phyloP scores from a whole-genome alignment of 2,888 invertebrate species.

The Poecilobothrus nobilitatus region DNA sequence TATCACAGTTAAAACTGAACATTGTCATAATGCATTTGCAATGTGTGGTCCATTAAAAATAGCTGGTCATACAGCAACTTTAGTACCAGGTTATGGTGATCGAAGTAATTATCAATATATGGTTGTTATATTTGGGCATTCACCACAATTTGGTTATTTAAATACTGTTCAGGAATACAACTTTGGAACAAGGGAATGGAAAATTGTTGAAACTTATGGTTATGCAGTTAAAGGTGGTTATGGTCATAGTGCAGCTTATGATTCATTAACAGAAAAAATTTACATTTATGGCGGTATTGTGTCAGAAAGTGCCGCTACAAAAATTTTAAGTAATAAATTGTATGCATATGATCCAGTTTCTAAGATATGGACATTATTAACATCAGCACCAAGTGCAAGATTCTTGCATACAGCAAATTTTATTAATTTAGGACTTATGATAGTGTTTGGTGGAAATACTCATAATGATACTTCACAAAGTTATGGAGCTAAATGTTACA shows the following conservation, averaged over 20 bases:
- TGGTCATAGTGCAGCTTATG: constrained; percentile 83
- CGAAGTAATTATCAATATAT: constrained; percentile 70
- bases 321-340: constrained; percentile 65
- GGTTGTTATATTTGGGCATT: constrained; percentile 95
- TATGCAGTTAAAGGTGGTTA: constrained; percentile 88
- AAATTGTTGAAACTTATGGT: constrained; percentile 62
- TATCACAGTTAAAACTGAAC: constrained; percentile 61
- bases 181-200: constrained; percentile 67
- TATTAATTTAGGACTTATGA: constrained; percentile 71
- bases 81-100: constrained; percentile 57
- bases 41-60: constrained; percentile 58
- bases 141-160: constrained; percentile 86
- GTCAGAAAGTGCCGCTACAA: constrained; percentile 71
- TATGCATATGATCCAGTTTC: constrained; percentile 77
- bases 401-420: constrained; percentile 86
- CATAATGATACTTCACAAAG: constrained; percentile 91
- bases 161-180: constrained; percentile 85
- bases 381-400: constrained; percentile 70
- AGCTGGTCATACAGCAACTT: constrained; percentile 90
- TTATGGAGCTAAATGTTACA: constrained; percentile 81
- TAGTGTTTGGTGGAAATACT: constrained; percentile 93
- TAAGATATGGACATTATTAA: constrained; percentile 69
- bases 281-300: constrained; percentile 91
- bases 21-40: constrained; percentile 46
- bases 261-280: constrained; percentile 65